These are phyloP conservation scores for Hypercompe scribonia DNA, from an alignment of 2,888 invertebrate genomes.

Conservation along the genomic window DNA sequence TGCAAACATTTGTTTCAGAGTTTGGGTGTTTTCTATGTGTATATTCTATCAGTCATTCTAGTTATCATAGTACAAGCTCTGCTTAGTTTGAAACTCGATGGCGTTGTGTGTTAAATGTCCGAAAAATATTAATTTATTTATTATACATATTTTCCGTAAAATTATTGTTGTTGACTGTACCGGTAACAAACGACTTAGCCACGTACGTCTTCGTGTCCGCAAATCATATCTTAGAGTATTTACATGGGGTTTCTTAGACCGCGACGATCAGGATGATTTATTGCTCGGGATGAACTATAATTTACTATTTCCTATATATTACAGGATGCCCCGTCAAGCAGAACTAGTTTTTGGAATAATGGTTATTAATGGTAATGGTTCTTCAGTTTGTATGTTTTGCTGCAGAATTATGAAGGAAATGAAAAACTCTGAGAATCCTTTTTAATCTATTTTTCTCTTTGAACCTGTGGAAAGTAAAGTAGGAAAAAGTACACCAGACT, in stretches of 20 bases:
- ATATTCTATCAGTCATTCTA: no score
- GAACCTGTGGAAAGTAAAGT: neutral
- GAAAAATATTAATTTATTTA: no score
- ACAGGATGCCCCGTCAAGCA: slow-evolving; percentile 21
- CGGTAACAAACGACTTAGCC: slow-evolving; percentile 41
- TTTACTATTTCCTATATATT: slow-evolving; percentile 35
- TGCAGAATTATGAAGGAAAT: neutral
- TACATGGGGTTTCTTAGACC: slow-evolving; percentile 52
- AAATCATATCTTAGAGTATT: slow-evolving; percentile 52
- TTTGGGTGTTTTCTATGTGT: no score
- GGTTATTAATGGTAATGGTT: slow-evolving; percentile 15
- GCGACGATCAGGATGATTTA: slow-evolving; percentile 41
- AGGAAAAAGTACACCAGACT: no score
- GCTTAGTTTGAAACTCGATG: no score
- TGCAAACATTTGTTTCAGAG: no score
- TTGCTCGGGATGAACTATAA: slow-evolving; percentile 27
- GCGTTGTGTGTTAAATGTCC: no score
- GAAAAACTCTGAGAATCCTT: neutral
- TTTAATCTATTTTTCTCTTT: neutral
- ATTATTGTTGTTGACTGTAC: slow-evolving; percentile 5
- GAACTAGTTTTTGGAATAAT: slow-evolving; percentile 36
- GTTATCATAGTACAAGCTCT: no score
- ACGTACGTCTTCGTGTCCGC: slow-evolving; percentile 45
- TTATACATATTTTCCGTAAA: neutral
- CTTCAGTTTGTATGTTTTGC: slow-evolving; percentile 1